Conservation (phyloP, 2,888 invertebrate species). For the Andrena dorsata region DNA sequence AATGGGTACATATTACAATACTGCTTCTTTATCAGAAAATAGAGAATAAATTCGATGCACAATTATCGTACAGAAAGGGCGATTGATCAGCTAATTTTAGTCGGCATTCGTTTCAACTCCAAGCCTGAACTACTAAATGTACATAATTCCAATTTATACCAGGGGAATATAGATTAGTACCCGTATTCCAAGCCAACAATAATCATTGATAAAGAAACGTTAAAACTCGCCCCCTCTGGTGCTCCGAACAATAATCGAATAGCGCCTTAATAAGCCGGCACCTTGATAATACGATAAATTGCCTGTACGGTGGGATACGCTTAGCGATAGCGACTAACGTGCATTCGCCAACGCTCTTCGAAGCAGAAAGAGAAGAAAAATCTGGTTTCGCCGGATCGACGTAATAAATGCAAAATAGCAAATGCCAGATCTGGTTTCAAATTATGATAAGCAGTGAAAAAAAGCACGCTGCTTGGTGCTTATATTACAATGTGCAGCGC, state of each 20-base stretch:
- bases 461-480: neutral
- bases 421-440: slow-evolving; percentile 28
- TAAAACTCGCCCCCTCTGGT: neutral
- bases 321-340: neutral
- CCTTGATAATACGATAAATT: slow-evolving; percentile 14
- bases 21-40: neutral
- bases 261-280: neutral
- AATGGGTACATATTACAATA: neutral
- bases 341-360: neutral
- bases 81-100: neutral
- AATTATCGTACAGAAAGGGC: neutral
- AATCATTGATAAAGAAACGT: slow-evolving; percentile 5
- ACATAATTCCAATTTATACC: neutral
- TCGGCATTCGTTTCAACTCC: neutral
- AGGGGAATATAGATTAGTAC: neutral
- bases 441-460: slow-evolving; percentile 11
- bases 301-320: neutral
- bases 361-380: neutral
- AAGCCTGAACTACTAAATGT: neutral
- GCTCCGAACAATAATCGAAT: slow-evolving; percentile 15
- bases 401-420: slow-evolving; percentile 4
- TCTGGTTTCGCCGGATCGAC: neutral
- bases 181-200: neutral
- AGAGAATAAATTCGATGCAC: neutral
- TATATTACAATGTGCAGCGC: neutral